Conservation (phyloP, 1,140 invertebrate species). For the Drosophila tristis region DNA sequence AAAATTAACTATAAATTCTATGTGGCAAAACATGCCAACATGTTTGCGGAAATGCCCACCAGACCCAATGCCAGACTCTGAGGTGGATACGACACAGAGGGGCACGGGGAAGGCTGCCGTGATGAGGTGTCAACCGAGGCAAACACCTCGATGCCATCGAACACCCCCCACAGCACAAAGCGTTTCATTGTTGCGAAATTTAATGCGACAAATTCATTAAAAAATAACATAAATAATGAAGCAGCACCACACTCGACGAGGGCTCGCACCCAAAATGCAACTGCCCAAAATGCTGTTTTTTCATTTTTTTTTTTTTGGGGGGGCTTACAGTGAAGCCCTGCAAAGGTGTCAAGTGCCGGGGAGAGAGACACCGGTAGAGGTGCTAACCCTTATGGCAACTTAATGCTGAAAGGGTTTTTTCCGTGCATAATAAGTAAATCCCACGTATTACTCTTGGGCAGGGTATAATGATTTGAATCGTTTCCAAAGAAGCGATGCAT, state of each 20-base stretch:
- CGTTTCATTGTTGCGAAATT: slow-evolving; percentile 71
- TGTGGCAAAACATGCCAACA: slow-evolving; percentile 64
- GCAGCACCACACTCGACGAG: slow-evolving; percentile 36
- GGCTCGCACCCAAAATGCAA: slow-evolving; percentile 51
- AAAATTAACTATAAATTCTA: slow-evolving; percentile 82
- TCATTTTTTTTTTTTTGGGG: slow-evolving; percentile 22
- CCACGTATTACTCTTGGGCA: no score
- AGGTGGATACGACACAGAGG: no score
- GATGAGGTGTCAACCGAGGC: slow-evolving; percentile 54
- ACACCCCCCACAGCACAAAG: slow-evolving; percentile 41
- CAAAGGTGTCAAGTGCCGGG: slow-evolving; percentile 74
- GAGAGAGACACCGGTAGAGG: neutral
- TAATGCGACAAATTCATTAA: slow-evolving; percentile 78
- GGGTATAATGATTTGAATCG: no score
- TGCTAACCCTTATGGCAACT: slow-evolving; percentile 67
- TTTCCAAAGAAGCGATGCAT: no score
- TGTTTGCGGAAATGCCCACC: slow-evolving; percentile 62
- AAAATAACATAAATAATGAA: slow-evolving; percentile 27
- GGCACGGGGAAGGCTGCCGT: neutral
- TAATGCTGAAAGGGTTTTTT: slow-evolving; percentile 10
- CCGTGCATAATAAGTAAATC: slow-evolving; percentile 2
- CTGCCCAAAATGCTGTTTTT: slow-evolving; percentile 48
- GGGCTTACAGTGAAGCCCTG: slow-evolving; percentile 48
- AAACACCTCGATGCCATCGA: slow-evolving; percentile 46
- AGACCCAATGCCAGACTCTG: slow-evolving; percentile 6